phyloP scores from a whole-genome alignment of 2,888 invertebrate genomes.

The Lepidochrysops patricia region DNA sequence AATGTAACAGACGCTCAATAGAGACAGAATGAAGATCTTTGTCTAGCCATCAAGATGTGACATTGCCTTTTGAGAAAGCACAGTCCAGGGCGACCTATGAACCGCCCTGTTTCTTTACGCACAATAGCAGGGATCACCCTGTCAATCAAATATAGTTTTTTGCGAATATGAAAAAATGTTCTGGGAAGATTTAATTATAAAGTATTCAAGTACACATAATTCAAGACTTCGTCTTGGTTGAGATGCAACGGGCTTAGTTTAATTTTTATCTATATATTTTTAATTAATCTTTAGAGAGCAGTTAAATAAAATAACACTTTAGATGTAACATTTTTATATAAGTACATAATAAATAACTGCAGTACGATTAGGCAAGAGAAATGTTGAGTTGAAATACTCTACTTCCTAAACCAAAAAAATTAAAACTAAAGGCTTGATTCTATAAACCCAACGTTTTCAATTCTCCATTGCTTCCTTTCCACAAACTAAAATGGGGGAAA shows the following conservation, averaged over 20 bases:
- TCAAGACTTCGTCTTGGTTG: neutral
- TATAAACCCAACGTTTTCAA: conserved; percentile 10
- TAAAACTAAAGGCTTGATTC: neutral
- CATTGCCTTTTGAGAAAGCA: conserved; percentile 16
- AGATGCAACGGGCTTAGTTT: neutral
- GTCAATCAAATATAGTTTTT: conserved; percentile 29
- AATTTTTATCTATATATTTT: too few relatives aligned
- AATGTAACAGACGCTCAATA: conserved; percentile 16
- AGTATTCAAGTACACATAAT: conserved; percentile 6
- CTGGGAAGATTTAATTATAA: conserved; percentile 13
- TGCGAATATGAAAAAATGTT: conserved; percentile 12
- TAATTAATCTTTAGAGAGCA: neutral
- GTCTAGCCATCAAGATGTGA: conserved; percentile 29
- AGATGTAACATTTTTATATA: too few relatives aligned
- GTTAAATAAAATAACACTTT: too few relatives aligned
- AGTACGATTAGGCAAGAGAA: too few relatives aligned
- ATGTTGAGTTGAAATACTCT: neutral
- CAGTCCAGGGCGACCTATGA: conserved; percentile 27
- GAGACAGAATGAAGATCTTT: conserved; percentile 25
- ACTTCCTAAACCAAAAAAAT: neutral
- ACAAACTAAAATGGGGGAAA: conserved; percentile 15
- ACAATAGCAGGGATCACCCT: conserved; percentile 21
- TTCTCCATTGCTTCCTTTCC: conserved; percentile 14
- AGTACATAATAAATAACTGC: too few relatives aligned
- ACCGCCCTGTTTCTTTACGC: conserved; percentile 27